phyloP scores from a whole-genome alignment of 2,113 vertebrate species.

The Pyxicephalus adspersus region DNA sequence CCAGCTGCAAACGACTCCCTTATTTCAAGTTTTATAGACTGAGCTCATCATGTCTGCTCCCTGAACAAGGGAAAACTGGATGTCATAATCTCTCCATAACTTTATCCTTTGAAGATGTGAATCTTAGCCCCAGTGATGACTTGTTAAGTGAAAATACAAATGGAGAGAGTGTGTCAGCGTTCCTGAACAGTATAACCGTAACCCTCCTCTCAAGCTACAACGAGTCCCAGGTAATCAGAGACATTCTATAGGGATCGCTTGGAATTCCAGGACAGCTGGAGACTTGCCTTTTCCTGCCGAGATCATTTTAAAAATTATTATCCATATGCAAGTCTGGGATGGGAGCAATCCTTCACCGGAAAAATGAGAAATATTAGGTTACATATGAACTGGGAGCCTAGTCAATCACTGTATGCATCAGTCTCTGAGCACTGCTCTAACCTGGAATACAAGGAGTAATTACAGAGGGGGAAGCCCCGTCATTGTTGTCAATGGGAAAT shows the following conservation, averaged over 20 bases:
- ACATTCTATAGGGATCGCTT: conserved; percentile 62
- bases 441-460: conserved; percentile 52
- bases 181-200: conserved; percentile 21
- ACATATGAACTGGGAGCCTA: conserved; percentile 24
- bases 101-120: background rate
- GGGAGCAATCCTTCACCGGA: conserved; percentile 10
- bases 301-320: conserved; percentile 61
- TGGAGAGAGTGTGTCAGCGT: background rate
- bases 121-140: background rate
- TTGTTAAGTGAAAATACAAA: background rate
- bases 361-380: conserved; percentile 50
- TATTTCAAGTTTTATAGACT: too few relatives aligned
- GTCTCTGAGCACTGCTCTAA: conserved; percentile 11
- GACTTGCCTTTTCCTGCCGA: conserved; percentile 61
- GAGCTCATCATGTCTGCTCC: too few relatives aligned
- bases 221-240: conserved; percentile 44
- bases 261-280: conserved; percentile 64
- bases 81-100: background rate
- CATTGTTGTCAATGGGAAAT: conserved; percentile 8
- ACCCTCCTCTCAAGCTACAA: conserved; percentile 27
- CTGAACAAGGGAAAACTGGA: too few relatives aligned
- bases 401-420: conserved; percentile 42
- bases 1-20: too few relatives aligned
- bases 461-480: conserved; percentile 33
- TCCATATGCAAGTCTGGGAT: conserved; percentile 49